Percentiles rank a stretch among this genome's conserved stretches.
Evolutionary conservation across 2,113 vertebrate species (phyloP).

Genomic region (Percina caprodes): DNA sequence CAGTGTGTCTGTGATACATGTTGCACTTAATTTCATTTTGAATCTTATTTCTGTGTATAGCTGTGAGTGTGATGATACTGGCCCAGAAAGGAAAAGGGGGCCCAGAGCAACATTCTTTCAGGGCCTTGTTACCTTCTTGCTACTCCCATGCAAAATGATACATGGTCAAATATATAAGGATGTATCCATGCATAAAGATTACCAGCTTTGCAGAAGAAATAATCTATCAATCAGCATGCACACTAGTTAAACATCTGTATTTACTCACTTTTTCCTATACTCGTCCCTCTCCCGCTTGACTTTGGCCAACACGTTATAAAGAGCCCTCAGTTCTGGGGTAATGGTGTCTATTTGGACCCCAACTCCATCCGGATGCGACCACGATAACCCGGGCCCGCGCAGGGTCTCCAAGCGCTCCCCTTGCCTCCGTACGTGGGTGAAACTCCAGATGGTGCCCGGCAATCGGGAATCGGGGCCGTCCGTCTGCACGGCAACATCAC

Average conservation of each 20-base stretch:
- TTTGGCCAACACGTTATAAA: constrained; percentile 89
- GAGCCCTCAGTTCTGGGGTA: constrained; percentile 87
- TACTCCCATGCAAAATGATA: not conserved
- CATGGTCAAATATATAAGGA: not conserved
- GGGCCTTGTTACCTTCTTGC: not conserved
- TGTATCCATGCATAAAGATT: not conserved
- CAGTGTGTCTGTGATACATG: not conserved
- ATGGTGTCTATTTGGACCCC: constrained; percentile 90
- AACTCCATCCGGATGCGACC: constrained; percentile 86
- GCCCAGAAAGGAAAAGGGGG: not conserved
- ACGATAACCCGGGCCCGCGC: constrained; percentile 87
- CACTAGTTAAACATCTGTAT: not conserved
- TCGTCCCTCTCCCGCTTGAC: constrained; percentile 88
- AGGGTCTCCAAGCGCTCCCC: constrained; percentile 88
- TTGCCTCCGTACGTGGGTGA: constrained; percentile 88
- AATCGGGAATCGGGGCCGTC: constrained; percentile 83
- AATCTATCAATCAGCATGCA: not conserved
- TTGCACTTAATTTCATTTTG: not conserved
- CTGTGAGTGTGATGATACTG: not conserved
- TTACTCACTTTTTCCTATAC: constrained; percentile 84
- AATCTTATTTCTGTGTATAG: not conserved
- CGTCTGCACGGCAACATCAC: constrained; percentile 88
- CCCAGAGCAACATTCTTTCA: not conserved
- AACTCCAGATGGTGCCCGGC: constrained; percentile 92
- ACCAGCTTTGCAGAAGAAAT: not conserved